Evolutionary conservation across 2,113 vertebrate species (phyloP).

Genomic region (Turdus rufiventris): DNA sequence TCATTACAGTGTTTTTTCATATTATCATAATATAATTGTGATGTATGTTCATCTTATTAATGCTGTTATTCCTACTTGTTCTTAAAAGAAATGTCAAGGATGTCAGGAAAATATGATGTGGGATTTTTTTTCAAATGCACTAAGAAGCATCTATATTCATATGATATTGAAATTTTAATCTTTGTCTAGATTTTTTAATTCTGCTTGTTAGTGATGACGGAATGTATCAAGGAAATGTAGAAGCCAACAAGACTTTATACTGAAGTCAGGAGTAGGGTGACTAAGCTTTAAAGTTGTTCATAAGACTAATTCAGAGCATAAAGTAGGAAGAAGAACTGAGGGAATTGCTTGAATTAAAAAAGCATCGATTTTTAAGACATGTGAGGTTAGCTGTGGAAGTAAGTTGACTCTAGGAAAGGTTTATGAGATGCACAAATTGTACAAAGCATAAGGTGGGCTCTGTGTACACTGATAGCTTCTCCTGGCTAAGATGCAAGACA

Average conservation of each 20-base stretch:
- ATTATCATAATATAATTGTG: constrained; percentile 64
- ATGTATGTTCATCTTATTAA: constrained; percentile 51
- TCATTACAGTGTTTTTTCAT: constrained; percentile 54
- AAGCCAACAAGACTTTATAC: neutral
- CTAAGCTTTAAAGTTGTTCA: neutral
- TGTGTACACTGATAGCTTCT: neutral
- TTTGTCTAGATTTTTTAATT: neutral
- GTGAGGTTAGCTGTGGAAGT: neutral
- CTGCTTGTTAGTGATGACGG: neutral
- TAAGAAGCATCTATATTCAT: neutral
- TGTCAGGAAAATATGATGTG: neutral
- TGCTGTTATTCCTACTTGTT: constrained; percentile 28
- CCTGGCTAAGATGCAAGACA: neutral
- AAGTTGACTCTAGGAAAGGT: neutral
- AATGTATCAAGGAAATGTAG: neutral
- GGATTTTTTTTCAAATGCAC: neutral
- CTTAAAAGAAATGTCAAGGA: constrained; percentile 26
- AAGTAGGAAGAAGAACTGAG: neutral
- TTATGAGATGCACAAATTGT: neutral
- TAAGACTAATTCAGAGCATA: neutral
- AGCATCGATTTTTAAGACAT: neutral
- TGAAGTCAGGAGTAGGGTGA: neutral
- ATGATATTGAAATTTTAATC: neutral
- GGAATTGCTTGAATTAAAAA: neutral
- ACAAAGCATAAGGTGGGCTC: neutral